Evolutionary conservation across 2,113 vertebrate genomes (phyloP), one percentile per base, ranked within the genome.

Genomic region (Pachypanchax playfairii): DNA sequence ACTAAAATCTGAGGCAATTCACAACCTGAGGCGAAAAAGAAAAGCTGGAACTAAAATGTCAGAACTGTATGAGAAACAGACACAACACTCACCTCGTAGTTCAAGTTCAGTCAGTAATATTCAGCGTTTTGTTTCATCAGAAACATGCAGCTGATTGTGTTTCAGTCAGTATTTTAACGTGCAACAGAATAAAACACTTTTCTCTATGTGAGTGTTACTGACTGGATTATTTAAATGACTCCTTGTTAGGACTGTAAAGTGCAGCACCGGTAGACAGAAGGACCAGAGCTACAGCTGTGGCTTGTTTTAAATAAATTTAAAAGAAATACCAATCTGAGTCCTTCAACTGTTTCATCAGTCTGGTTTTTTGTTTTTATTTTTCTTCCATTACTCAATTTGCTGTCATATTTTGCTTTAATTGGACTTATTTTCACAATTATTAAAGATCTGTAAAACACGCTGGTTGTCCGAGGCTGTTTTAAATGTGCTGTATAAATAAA

Each of bases 131-230:
- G n/a, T n/a, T n/a, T n/a, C n/a, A n/a, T n/a, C n/a, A n/a, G n/a
- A n/a, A n/a, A n/a, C n/a, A 56, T 31, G 7, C 28, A 21, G 31
- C 25, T 33, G 29, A 68, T 48, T 26, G 26, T 38, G 41, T 73
- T 43, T 15, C 57, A 51, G 21, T n/a, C 47, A 51, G 58, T 33
- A 41, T 62, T 33, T 77, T 69, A 85, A 82, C 73, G 80, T 84
- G 73, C 36, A 76, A 67, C 48, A 65, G 46, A 77, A 78, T 31
- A 42, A 65, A 70, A 70, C 26, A 47, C 58, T 42, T 46, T 15
- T 1, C 18, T 52, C n/a, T 25, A 29, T 17, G n/a, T 4, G 1
- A 63, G 2, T 10, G 5, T 52, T 38, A 12, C 0, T 39, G 29
- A 44, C 17, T n/a, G n/a, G n/a, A n/a, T 14, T 11, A 21, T 21